A percentile compares a stretch with the other conserved stretches of the same genome.
Evolutionary conservation across 2,113 vertebrate species (phyloP).

Genomic region (Ifrita kowaldi): DNA sequence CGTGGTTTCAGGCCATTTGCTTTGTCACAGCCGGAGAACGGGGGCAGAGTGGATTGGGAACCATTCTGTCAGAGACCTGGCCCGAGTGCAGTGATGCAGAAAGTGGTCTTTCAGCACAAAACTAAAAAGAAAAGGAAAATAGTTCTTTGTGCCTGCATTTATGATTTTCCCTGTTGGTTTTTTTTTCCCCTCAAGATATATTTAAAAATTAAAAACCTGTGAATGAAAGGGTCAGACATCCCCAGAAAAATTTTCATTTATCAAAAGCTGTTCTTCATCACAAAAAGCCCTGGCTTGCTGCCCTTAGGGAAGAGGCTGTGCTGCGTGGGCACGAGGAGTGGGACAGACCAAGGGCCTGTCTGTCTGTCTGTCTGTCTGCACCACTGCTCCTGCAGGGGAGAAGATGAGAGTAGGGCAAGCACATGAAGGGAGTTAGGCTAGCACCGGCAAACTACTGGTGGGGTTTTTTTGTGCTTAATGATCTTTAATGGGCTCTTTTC

Average conservation of each 20-base stretch:
- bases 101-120: neutral
- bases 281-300: neutral
- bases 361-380: neutral
- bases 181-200: fast-evolving
- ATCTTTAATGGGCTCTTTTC: neutral
- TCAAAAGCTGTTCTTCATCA: neutral
- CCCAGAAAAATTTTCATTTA: neutral
- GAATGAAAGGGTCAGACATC: neutral
- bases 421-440: neutral
- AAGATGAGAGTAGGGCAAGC: neutral
- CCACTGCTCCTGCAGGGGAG: neutral
- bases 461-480: neutral
- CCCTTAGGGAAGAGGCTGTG: neutral
- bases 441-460: neutral
- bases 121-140: neutral
- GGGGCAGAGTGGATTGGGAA: neutral
- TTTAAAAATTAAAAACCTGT: neutral
- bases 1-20: neutral
- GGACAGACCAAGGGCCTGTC: neutral
- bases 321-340: neutral
- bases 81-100: neutral
- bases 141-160: neutral
- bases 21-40: fast-evolving
- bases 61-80: neutral
- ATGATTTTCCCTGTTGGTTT: neutral